Conservation (phyloP, 92 coral and sea anemone genomes). For the Virgularia gustaviana region DNA sequence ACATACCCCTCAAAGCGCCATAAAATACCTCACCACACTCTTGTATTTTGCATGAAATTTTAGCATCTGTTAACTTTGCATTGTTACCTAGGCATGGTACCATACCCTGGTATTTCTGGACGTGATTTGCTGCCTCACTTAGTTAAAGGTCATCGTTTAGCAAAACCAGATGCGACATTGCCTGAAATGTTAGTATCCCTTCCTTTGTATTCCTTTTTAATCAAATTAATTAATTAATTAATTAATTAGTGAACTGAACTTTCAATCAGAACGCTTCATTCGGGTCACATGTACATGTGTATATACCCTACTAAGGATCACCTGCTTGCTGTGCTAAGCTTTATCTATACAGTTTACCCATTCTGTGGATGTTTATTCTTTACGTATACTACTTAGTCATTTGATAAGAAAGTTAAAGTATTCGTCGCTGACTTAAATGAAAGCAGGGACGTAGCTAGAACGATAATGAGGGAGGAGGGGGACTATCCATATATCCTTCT, state of each 20-base stretch:
- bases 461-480: background rate
- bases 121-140: background rate
- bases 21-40: background rate
- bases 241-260: too few relatives aligned
- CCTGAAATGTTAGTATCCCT: slow-evolving; percentile 11
- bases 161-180: slow-evolving; percentile 3
- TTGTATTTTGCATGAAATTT: background rate
- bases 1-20: background rate
- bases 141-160: slow-evolving; percentile 7
- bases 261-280: too few relatives aligned
- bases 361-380: too few relatives aligned
- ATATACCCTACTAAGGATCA: too few relatives aligned
- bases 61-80: background rate
- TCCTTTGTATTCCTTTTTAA: background rate
- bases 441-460: too few relatives aligned
- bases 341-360: too few relatives aligned
- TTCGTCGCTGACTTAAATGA: too few relatives aligned
- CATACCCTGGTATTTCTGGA: slow-evolving; percentile 6
- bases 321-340: too few relatives aligned
- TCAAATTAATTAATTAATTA: too few relatives aligned
- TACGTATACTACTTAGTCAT: too few relatives aligned
- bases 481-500: background rate
- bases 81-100: slow-evolving; percentile 18
- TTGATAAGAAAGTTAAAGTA: too few relatives aligned
- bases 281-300: too few relatives aligned